These are phyloP conservation scores for Vulpes ferrilata DNA, from an alignment of 2,113 vertebrate species.

Conservation along the genomic window DNA sequence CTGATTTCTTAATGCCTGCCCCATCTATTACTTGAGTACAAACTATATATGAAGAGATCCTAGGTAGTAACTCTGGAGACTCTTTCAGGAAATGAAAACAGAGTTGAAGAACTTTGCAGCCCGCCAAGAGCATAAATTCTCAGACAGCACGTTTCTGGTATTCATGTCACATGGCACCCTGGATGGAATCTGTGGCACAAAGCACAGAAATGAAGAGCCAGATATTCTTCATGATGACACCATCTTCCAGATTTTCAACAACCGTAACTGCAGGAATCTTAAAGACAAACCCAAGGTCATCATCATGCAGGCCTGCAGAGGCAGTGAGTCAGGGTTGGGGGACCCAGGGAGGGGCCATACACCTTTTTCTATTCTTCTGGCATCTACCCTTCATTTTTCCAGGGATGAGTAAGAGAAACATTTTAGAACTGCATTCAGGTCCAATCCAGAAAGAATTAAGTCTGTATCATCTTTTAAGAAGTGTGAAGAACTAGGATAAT, in stretches of 20 bases:
- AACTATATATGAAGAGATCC: not conserved
- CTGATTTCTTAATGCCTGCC: not conserved
- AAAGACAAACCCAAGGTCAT: slow-evolving; percentile 92
- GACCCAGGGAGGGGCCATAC: rapidly evolving
- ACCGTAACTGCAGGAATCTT: slow-evolving; percentile 85
- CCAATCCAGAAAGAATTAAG: not conserved
- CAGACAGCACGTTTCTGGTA: slow-evolving; percentile 92
- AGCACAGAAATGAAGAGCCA: not conserved
- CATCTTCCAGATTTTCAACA: slow-evolving; percentile 88
- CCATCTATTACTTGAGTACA: not conserved
- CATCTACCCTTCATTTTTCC: not conserved
- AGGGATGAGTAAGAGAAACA: not conserved
- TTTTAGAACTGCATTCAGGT: not conserved
- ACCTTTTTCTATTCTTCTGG: not conserved
- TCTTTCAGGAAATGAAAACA: slow-evolving; percentile 85
- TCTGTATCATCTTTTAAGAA: not conserved
- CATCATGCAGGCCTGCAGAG: slow-evolving; percentile 92
- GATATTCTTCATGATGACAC: slow-evolving; percentile 85
- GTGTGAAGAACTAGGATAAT: not conserved
- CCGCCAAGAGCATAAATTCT: slow-evolving; percentile 84
- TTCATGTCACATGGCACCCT: slow-evolving; percentile 92
- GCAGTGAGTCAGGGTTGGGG: slow-evolving; percentile 81
- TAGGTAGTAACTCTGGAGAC: not conserved
- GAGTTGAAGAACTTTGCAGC: slow-evolving; percentile 85
- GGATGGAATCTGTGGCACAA: slow-evolving; percentile 85